Evolutionary conservation across 2,888 invertebrate species (phyloP).

Genomic region (Neocrepidodera transversa): DNA sequence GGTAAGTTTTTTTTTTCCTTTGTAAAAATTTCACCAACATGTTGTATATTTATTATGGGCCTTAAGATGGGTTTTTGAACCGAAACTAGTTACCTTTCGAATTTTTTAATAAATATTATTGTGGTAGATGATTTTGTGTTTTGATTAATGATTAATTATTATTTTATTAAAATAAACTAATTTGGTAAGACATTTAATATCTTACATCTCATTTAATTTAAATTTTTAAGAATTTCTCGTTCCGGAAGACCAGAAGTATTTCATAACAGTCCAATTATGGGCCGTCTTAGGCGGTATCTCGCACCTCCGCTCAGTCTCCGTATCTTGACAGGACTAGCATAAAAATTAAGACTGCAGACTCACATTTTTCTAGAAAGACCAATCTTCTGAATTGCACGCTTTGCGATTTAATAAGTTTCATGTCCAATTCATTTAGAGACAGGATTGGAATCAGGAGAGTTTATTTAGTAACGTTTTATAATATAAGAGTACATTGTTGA

Average conservation of each 20-base stretch:
- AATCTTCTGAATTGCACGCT: constrained; percentile 55
- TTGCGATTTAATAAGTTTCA: constrained; percentile 45
- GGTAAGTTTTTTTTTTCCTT: too few relatives aligned
- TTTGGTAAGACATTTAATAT: too few relatives aligned
- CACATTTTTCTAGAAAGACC: constrained; percentile 54
- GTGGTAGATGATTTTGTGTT: too few relatives aligned
- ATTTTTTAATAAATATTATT: too few relatives aligned
- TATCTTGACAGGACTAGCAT: constrained; percentile 30
- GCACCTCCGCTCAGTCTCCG: constrained; percentile 7
- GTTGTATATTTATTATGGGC: too few relatives aligned
- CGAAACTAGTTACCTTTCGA: too few relatives aligned
- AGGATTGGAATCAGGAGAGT: neutral
- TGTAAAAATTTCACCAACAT: too few relatives aligned
- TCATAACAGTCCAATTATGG: constrained; percentile 20
- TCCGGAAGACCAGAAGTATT: constrained; percentile 17
- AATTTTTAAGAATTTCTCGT: constrained; percentile 14
- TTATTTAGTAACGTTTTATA: too few relatives aligned
- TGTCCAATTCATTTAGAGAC: constrained; percentile 36
- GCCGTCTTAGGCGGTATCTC: constrained; percentile 16
- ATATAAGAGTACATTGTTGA: too few relatives aligned
- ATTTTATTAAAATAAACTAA: too few relatives aligned
- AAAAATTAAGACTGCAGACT: constrained; percentile 40
- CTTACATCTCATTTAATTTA: constrained; percentile 14
- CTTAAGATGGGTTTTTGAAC: too few relatives aligned
- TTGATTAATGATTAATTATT: too few relatives aligned